Conservation (phyloP, 2,797 vertebrate species). For the Zalophus californianus region DNA sequence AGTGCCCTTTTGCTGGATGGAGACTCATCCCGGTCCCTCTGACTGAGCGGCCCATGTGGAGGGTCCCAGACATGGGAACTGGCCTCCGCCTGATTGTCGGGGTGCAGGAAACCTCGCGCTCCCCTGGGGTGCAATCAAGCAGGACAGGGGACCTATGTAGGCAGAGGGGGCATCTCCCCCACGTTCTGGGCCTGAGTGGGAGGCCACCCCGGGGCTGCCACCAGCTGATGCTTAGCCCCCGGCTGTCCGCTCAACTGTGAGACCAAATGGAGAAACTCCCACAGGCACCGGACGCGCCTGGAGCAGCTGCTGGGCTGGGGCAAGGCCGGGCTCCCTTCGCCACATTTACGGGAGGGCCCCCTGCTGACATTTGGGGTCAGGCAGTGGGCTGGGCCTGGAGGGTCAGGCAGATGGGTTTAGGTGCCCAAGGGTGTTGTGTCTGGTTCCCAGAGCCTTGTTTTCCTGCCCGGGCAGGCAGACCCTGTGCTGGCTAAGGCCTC, state of each 20-base stretch:
- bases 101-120: not conserved
- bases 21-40: not conserved
- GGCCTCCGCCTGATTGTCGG: rapidly evolving
- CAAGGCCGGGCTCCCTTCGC: not conserved
- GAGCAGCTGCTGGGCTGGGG: not conserved
- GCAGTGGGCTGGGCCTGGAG: not conserved
- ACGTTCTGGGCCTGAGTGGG: rapidly evolving
- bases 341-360: rapidly evolving
- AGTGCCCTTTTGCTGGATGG: not conserved
- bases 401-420: not conserved
- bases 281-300: rapidly evolving
- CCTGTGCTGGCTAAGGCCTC: rapidly evolving
- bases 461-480: not conserved
- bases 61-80: not conserved
- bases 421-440: rapidly evolving
- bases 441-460: not conserved
- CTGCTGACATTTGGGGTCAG: not conserved
- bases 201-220: rapidly evolving
- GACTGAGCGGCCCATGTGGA: not conserved
- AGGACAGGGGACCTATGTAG: rapidly evolving
- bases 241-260: not conserved
- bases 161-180: rapidly evolving
- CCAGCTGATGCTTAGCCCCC: rapidly evolving
- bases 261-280: rapidly evolving
- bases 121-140: rapidly evolving